Conservation (phyloP, 2,888 invertebrate genomes). For the Incurvaria masculella region DNA sequence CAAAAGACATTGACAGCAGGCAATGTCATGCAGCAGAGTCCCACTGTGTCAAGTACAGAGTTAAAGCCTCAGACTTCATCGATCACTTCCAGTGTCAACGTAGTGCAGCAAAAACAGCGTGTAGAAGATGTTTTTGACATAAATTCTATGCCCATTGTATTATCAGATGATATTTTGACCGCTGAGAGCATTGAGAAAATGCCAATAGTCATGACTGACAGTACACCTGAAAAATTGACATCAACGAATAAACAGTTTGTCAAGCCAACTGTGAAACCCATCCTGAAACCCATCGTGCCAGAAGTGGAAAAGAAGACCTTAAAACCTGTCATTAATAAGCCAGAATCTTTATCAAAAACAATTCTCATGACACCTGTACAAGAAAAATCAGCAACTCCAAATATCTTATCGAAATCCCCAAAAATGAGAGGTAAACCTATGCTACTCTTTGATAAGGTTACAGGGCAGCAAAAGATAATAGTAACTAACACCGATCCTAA, state of each 20-base stretch:
- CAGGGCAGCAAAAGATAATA: constrained; percentile 47
- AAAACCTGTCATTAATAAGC: constrained; percentile 27
- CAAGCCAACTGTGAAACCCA: too few species aligned
- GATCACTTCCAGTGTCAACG: constrained; percentile 32
- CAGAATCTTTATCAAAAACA: constrained; percentile 41
- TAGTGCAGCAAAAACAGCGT: constrained; percentile 23
- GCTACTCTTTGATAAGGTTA: constrained; percentile 45
- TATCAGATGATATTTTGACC: constrained; percentile 67
- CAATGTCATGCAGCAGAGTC: too few species aligned
- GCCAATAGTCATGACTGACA: constrained; percentile 59
- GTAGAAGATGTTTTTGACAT: constrained; percentile 70
- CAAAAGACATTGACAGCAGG: too few species aligned
- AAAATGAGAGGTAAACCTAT: constrained; percentile 46
- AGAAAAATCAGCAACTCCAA: constrained; percentile 44
- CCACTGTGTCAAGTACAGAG: too few species aligned
- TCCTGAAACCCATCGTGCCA: constrained; percentile 26
- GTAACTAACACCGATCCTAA: constrained; percentile 39
- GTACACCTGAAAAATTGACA: too few species aligned
- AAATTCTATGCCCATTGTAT: constrained; percentile 72
- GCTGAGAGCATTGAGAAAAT: constrained; percentile 67
- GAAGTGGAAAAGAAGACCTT: constrained; percentile 34
- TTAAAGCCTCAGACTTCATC: constrained; percentile 24
- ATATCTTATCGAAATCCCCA: constrained; percentile 48
- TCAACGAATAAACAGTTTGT: too few species aligned
- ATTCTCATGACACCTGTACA: constrained; percentile 35